Percentiles rank a stretch among this genome's conserved stretches.
phyloP scores from a whole-genome alignment of 2,113 vertebrate species.

The Macaca fascicularis region DNA sequence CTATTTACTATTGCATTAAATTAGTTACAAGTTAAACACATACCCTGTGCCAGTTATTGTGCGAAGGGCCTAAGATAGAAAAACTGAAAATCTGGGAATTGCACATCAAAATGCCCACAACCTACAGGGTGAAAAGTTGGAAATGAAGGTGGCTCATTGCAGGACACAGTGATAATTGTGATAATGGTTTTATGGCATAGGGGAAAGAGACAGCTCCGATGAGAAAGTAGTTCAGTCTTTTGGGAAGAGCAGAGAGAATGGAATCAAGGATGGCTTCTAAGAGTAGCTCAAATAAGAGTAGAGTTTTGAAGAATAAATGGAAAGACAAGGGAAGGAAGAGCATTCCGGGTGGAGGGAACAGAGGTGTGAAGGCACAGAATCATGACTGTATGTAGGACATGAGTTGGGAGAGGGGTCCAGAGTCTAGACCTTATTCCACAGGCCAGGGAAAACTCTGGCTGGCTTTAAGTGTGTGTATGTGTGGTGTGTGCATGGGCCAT shows the following conservation, averaged over 20 bases:
- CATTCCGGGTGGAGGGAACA: not conserved
- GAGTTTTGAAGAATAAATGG: not conserved
- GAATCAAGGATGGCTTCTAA: not conserved
- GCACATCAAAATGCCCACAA: not conserved
- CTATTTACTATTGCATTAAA: not conserved
- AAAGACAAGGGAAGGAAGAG: not conserved
- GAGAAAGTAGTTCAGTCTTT: not conserved
- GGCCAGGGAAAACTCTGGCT: not conserved
- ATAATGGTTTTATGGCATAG: not conserved
- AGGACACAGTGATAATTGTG: not conserved
- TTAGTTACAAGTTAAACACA: conserved; percentile 22
- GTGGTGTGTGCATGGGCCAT: not conserved
- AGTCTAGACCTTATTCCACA: not conserved
- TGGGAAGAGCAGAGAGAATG: not conserved
- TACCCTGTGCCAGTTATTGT: not conserved
- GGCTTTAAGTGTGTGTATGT: not conserved
- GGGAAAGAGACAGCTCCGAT: not conserved
- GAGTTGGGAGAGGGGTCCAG: not conserved
- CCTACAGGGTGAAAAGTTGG: not conserved
- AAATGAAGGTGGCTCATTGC: not conserved
- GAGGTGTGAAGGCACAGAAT: not conserved
- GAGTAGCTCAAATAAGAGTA: not conserved
- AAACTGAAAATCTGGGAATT: not conserved
- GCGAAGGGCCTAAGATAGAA: not conserved
- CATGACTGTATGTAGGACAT: not conserved